Conservation (phyloP, 2,113 vertebrate genomes). For the human region GRCh38 chrX:146762001-146762500, state of each 20-base stretch:
- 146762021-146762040: too few relatives aligned
- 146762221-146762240: neutral
- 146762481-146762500: too few relatives aligned
- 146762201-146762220: neutral
- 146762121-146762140: too few relatives aligned
- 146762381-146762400: neutral
- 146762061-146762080: too few relatives aligned
- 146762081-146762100: too few relatives aligned
- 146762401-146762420: neutral
- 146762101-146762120: neutral
- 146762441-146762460: neutral
- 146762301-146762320: neutral
- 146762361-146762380: neutral
- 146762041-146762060: too few relatives aligned
- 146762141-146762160: neutral
- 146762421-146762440: neutral
- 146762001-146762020: too few relatives aligned
- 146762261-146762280: neutral
- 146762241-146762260: neutral
- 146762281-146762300: neutral
- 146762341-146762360: neutral
- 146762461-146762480: too few relatives aligned
- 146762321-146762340: neutral
- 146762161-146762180: neutral
- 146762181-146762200: too few relatives aligned